Conservation (phyloP, 2,113 vertebrate species). For the Neodon shergylaensis region DNA sequence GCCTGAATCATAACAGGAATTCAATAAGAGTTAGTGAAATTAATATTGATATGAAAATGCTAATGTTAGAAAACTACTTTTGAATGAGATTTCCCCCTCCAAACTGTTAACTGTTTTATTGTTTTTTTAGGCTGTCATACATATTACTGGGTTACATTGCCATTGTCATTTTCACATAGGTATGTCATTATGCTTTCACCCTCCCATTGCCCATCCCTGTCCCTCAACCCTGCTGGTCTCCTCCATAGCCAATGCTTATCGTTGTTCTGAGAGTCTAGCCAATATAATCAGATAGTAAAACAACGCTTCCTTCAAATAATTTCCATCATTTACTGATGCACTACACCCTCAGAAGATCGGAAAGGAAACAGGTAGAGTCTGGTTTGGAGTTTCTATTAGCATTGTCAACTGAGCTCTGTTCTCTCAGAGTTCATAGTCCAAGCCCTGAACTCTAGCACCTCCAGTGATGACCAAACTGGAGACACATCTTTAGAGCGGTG, state of each 20-base stretch:
- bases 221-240: neutral
- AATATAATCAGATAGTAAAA: neutral
- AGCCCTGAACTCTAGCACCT: neutral
- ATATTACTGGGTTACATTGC: neutral
- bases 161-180: neutral
- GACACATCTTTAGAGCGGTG: neutral
- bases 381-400: neutral
- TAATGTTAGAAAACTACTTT: neutral
- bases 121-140: neutral
- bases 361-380: neutral
- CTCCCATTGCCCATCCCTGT: neutral
- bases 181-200: neutral
- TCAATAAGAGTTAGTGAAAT: constrained; percentile 28
- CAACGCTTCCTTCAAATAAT: neutral
- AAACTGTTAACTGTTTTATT: neutral
- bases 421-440: neutral
- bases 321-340: neutral
- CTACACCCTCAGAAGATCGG: neutral
- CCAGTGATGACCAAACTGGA: neutral
- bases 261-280: neutral
- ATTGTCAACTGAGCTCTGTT: neutral
- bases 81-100: neutral
- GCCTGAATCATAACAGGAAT: neutral
- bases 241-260: neutral
- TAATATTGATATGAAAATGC: neutral